phyloP scores from a whole-genome alignment of 2,888 invertebrate species.

The Cephus pulcher region DNA sequence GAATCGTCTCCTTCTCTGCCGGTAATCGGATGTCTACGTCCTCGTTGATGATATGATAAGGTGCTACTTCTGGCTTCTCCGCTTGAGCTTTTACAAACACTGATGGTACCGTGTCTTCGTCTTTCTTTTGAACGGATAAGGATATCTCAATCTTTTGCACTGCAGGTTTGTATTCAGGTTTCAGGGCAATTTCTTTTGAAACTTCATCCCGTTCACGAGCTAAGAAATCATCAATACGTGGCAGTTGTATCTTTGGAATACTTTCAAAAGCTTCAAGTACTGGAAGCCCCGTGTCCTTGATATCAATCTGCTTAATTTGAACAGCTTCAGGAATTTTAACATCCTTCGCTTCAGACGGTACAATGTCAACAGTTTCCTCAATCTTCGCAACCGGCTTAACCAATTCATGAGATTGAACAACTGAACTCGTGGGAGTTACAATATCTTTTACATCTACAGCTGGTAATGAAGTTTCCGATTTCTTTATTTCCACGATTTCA shows the following conservation, averaged over 20 bases:
- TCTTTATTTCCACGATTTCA: neutral
- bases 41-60: constrained; percentile 49
- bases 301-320: neutral
- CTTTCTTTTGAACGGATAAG: constrained; percentile 51
- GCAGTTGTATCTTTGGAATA: constrained; percentile 1
- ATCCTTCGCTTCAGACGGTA: constrained; percentile 11
- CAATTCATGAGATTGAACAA: neutral
- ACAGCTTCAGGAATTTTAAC: constrained; percentile 12
- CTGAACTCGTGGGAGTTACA: neutral
- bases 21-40: constrained; percentile 57
- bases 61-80: constrained; percentile 41
- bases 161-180: constrained; percentile 27
- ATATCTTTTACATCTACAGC: neutral
- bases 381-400: neutral
- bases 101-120: constrained; percentile 39
- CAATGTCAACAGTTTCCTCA: constrained; percentile 6
- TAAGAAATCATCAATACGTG: constrained; percentile 14
- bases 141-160: constrained; percentile 57
- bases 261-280: constrained; percentile 4
- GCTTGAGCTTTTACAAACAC: constrained; percentile 53
- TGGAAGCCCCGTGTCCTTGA: neutral
- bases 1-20: constrained; percentile 42
- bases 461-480: neutral
- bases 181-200: constrained; percentile 5
- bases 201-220: constrained; percentile 11